Evolutionary conservation across 2,888 invertebrate species (phyloP), one percentile per base, ranked within the genome.

Genomic region (Drosophila histrio): DNA sequence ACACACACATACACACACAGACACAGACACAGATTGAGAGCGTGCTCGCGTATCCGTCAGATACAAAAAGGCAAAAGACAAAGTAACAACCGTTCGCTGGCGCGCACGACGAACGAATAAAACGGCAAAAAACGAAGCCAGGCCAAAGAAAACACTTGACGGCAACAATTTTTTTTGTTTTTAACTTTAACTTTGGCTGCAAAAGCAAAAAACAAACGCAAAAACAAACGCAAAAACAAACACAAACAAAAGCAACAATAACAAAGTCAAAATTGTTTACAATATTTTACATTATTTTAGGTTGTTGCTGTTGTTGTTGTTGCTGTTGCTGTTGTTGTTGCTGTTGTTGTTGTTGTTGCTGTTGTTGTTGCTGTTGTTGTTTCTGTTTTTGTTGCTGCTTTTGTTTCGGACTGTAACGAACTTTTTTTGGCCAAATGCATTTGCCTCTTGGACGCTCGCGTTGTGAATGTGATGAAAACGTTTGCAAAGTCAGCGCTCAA

Each of bases 61-160:
- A 77, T 68, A 72, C 76, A 64, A 56, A 59, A 61, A 72, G 56
- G 52, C 65, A 53, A 53, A 63, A 70, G 76, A 82, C 80, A 86
- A 85, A 72, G 66, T 75, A 81, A 87, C 88, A 84, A 84, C 84
- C 84, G 84, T 88, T 87, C 88, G 84, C 85, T 78, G 72, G 46
- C 61, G 76, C 69, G 72, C 82, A 84, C 88, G 87, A 84, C 85
- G 72, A 76, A 87, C 89, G 82, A 88, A 82, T 84, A 87, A 85
- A 83, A 71, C 52, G 56, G 57, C 63, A 61, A 76, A 50, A n/a
- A 46, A 50, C 59, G 41, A 41, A 60, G 43, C 50, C 57, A 68
- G 46, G 44, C 70, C 60, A 57, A 70, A 61, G 22, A 65, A 79
- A 88, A 77, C 87, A 88, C 83, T 85, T 87, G 86, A 87, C 83